Evolutionary conservation across 2,113 vertebrate species (phyloP), one percentile per base, ranked within the genome.

Genomic region (Edolisoma coerulescens): DNA sequence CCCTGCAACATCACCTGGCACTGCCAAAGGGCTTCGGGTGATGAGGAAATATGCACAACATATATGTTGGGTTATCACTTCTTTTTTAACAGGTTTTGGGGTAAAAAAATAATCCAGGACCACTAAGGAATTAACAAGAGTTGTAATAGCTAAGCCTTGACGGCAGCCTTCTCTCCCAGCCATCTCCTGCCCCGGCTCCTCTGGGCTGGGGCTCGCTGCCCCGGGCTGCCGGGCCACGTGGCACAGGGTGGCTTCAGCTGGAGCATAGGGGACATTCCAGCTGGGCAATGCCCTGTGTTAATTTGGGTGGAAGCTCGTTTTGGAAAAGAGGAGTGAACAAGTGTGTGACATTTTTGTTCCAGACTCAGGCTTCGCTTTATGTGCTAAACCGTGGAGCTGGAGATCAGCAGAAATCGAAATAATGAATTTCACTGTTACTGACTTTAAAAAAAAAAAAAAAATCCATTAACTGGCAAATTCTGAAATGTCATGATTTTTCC

Each of bases 401-500:
- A 78, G 74, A 91, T 54, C 73, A 84, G 56, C 78, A 87, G 69
- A 81, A 68, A 67, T 6, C 5, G 33, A 85, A 95, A 79, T 47
- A 67, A 91, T 44, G 47, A 78, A 68, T 91, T 89, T 79, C 84
- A 73, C 82, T 85, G 78, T 87, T 91, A 79, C 28, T 0, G 6
- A 84, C 90, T 70, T 80, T 2, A 56, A 87, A 22, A 42, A 75
- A 47, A 26, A 83, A 73, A 53, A 39, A 56, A 65, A 79, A 67
- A 61, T 42, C 61, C 35, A 49, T 83, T 94, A 76, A 87, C 79
- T 79, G 82, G 65, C 78, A 85, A 71, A 90, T 90, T 93, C 42
- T 44, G 50, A 95, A 96, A 93, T 90, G 92, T 76, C 74, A 68
- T 33, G 45, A 49, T 87, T 91, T 94, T 85, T 82, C 87, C 1